Percentiles rank a stretch among this genome's conserved stretches.
Evolutionary conservation across 2,797 vertebrate genomes (phyloP).

Genomic region (Alca torda): DNA sequence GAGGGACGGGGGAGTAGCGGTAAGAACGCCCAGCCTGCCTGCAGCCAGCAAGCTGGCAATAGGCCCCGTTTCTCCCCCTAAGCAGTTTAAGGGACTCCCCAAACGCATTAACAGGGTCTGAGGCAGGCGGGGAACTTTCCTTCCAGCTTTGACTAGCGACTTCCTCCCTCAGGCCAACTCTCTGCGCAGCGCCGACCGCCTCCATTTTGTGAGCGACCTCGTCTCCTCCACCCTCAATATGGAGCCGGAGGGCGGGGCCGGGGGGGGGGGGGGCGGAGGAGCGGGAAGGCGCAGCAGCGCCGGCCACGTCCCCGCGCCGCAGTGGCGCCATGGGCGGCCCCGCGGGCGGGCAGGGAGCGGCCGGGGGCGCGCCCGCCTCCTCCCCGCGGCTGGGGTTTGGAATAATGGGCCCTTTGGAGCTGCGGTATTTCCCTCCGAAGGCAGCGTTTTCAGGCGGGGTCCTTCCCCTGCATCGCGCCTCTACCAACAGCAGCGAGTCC

Average conservation of each 20-base stretch:
- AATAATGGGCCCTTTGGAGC: neutral
- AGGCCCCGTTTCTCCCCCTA: accelerated
- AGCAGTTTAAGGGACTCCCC: too few relatives aligned
- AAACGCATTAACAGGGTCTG: neutral
- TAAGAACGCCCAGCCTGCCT: neutral
- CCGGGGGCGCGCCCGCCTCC: too few relatives aligned
- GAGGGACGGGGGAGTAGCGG: accelerated
- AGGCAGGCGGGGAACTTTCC: neutral
- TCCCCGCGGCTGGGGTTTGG: neutral
- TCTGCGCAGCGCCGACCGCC: neutral
- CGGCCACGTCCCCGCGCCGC: neutral
- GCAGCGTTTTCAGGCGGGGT: neutral
- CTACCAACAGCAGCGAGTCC: neutral
- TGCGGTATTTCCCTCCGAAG: neutral
- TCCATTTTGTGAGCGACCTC: conserved; percentile 60
- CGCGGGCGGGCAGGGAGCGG: neutral
- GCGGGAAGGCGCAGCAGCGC: neutral
- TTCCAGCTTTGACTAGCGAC: accelerated
- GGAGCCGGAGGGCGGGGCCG: conserved; percentile 11
- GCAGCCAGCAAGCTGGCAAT: neutral
- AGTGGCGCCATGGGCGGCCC: neutral
- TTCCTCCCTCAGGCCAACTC: neutral
- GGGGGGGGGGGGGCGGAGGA: accelerated
- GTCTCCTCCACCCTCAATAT: neutral
- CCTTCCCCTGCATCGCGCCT: neutral